Evolutionary conservation across 2,797 vertebrate species (phyloP), one percentile per base, ranked within the genome.

Genomic region (Tarsius wallacei): DNA sequence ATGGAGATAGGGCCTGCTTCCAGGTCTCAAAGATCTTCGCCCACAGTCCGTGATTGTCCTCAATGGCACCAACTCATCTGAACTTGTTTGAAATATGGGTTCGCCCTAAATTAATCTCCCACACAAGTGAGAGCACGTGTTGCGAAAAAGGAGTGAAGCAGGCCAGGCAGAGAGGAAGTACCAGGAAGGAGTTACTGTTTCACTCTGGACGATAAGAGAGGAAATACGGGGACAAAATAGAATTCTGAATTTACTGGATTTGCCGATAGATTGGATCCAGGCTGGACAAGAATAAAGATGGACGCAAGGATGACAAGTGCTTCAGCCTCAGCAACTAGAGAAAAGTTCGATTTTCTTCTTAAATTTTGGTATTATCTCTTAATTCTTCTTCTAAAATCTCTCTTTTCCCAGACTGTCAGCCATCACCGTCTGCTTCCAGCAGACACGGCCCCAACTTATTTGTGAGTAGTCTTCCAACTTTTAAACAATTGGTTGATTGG

Each of bases 31-130:
- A 47, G 33, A 63, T 53, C 51, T 51, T 12, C 78, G 5, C 5
- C 16, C 16, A 17, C 1, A 64, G 76, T 2, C 70, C 24, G 2
- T 2, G 80, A 4, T 1, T 57, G 21, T 85, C 61, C 28, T 36
- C 12, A 76, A 0, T 12, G 28, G 21, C 1, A 47, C 16, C 64
- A 17, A 0, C 0, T 31, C 0, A 1, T 49, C 7, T 4, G 42
- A 5, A 31, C 78, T 12, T 2, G 10, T 33, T n/a, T 14, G 21
- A 61, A 71, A 57, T 83, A 11, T 33, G 22, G 10, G 26, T 17
- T 74, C 5, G 19, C 16, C 1, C 17, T 64, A 74, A 71, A n/a
- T 61, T 6, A 17, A 28, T 51, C 73, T 59, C 8, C 31, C 85
- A 71, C 12, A 51, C 26, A 76, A 17, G 21, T 51, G 49, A n/a